phyloP scores from a whole-genome alignment of 2,113 vertebrate genomes.

The Probosciger aterrimus region DNA sequence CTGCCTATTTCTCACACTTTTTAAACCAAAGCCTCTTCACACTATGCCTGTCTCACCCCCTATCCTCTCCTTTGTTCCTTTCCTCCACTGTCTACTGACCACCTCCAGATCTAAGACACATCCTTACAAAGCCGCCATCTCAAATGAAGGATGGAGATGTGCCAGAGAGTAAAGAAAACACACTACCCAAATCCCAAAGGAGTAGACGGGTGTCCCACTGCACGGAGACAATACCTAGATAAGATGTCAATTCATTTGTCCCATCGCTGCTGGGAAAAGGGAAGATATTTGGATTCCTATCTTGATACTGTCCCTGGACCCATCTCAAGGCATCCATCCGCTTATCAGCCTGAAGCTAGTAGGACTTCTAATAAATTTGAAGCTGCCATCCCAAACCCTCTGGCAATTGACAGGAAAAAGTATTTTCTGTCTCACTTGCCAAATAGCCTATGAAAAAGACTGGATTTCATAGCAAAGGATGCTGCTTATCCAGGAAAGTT shows the following conservation, averaged over 20 bases:
- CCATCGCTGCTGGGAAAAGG: neutral
- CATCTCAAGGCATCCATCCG: neutral
- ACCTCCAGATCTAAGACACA: rapidly evolving
- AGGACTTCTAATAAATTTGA: constrained; percentile 52
- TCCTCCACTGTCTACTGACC: neutral
- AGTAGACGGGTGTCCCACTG: neutral
- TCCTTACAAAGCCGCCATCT: neutral
- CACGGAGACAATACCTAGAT: neutral
- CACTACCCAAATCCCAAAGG: neutral
- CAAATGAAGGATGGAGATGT: neutral
- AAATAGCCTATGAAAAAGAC: constrained; percentile 34
- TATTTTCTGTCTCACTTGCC: constrained; percentile 31
- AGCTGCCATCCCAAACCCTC: constrained; percentile 46
- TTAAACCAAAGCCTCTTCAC: neutral
- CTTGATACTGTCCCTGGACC: neutral
- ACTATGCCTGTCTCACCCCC: neutral
- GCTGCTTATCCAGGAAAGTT: constrained; percentile 51
- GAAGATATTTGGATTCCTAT: constrained; percentile 20
- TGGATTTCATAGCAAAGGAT: constrained; percentile 8
- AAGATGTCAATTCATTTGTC: constrained; percentile 21
- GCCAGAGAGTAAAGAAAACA: neutral
- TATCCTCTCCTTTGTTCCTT: neutral
- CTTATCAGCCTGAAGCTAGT: constrained; percentile 39
- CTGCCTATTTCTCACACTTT: neutral
- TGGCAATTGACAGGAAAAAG: constrained; percentile 37